Conservation (phyloP, 1,140 invertebrate species). For the Cotesia typhae region DNA sequence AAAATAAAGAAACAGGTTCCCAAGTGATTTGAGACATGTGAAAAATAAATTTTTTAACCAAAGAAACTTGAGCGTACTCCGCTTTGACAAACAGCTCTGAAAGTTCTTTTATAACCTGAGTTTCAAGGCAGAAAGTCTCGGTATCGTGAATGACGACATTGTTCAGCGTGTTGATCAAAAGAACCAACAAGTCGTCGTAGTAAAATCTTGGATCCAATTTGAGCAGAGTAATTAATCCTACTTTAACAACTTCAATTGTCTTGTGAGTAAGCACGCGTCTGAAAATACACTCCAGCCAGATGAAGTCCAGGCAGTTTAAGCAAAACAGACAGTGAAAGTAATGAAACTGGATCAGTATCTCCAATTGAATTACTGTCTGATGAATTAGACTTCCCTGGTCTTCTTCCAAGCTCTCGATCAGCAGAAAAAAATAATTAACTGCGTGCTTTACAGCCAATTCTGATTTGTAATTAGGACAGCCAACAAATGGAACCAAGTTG, state of each 20-base stretch:
- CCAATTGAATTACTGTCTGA: slow-evolving; percentile 63
- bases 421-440: slow-evolving; percentile 58
- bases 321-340: slow-evolving; percentile 39
- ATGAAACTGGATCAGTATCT: slow-evolving; percentile 48
- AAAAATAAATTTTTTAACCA: slow-evolving; percentile 42
- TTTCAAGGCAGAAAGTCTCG: slow-evolving; percentile 24
- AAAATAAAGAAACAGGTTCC: slow-evolving; percentile 58
- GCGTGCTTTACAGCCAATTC: slow-evolving; percentile 25
- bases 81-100: slow-evolving; percentile 39
- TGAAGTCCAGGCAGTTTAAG: slow-evolving; percentile 46
- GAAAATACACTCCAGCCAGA: slow-evolving; percentile 62
- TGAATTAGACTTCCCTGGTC: slow-evolving; percentile 70
- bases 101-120: slow-evolving; percentile 46
- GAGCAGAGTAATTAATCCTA: slow-evolving; percentile 54
- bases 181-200: slow-evolving; percentile 44
- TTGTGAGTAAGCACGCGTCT: slow-evolving; percentile 60
- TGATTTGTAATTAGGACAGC: slow-evolving; percentile 17
- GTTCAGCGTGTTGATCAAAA: slow-evolving; percentile 49
- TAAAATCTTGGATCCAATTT: slow-evolving; percentile 39
- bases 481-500: slow-evolving; percentile 46
- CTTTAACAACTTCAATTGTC: slow-evolving; percentile 62
- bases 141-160: slow-evolving; percentile 53
- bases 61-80: slow-evolving; percentile 32
- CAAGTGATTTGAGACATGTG: slow-evolving; percentile 45
- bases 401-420: slow-evolving; percentile 70